Evolutionary conservation across 2,113 vertebrate species (phyloP).

Genomic region (Rhinoderma darwinii): DNA sequence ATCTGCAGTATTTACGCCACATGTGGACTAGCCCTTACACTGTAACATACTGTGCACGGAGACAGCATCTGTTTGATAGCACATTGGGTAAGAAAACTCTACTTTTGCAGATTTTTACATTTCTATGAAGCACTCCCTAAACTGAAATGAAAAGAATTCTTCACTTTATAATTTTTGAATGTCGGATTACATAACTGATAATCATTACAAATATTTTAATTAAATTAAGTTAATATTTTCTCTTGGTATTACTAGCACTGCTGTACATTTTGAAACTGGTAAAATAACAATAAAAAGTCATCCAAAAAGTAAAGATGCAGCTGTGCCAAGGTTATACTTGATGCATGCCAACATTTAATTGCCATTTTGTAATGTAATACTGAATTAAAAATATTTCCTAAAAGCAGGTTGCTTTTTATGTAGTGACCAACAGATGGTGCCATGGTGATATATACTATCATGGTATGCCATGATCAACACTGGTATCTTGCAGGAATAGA

Average conservation of each 20-base stretch:
- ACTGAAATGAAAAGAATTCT: neutral
- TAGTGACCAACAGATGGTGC: neutral
- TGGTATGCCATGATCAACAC: neutral
- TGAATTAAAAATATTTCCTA: neutral
- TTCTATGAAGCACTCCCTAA: neutral
- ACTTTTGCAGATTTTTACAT: neutral
- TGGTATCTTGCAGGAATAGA: neutral
- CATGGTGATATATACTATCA: neutral
- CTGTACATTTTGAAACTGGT: neutral
- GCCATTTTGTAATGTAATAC: neutral
- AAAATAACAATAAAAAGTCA: neutral
- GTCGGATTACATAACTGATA: neutral
- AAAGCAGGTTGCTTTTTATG: neutral
- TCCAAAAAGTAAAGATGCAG: neutral
- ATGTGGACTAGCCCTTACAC: too few species aligned
- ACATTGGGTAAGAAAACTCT: too few species aligned
- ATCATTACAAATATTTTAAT: neutral
- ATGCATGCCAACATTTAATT: slow-evolving; percentile 6
- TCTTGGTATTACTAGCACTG: neutral
- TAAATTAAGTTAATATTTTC: neutral
- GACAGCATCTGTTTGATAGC: too few species aligned
- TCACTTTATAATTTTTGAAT: neutral
- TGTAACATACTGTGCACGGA: too few species aligned
- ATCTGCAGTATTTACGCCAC: too few species aligned
- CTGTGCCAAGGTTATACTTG: neutral